Conservation (phyloP, 2,113 vertebrate genomes). For the sheep (Ovis aries) region ARS-UI_Ramb_v3.0 NC_056069.1:10551001-10551500, state of each 20-base stretch:
- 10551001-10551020: background rate
- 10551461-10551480: background rate
- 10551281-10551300: background rate
- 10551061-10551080: background rate
- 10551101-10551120: background rate
- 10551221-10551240: background rate
- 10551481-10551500: background rate
- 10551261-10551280: background rate
- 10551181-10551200: background rate
- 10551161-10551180: background rate
- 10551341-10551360: background rate
- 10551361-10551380: background rate
- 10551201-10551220: background rate
- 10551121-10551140: background rate
- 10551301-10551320: background rate
- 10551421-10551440: background rate
- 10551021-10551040: background rate
- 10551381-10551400: conserved; percentile 1
- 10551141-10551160: background rate
- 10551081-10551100: background rate
- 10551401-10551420: background rate
- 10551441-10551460: background rate
- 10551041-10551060: background rate
- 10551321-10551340: background rate
- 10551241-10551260: background rate